These are phyloP conservation scores for Myopa tessellatipennis DNA, from an alignment of 2,888 invertebrate species.

Conservation along the genomic window DNA sequence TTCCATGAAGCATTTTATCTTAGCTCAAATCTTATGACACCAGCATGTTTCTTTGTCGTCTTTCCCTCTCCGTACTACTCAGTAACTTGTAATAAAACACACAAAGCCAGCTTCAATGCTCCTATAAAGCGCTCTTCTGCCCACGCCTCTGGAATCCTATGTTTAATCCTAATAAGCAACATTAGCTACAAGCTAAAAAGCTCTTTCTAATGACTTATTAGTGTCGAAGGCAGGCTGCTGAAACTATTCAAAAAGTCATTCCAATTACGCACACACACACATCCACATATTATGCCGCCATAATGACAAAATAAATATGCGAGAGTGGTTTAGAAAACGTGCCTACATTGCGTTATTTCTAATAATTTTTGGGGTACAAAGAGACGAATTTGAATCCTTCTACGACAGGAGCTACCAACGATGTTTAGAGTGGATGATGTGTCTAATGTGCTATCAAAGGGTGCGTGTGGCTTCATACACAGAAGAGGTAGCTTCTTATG, in stretches of 20 bases:
- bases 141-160: not conserved
- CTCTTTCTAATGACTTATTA: slow-evolving; percentile 62
- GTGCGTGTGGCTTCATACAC: slow-evolving; percentile 34
- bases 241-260: slow-evolving; percentile 67
- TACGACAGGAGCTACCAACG: not conserved
- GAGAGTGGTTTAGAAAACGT: slow-evolving; percentile 63
- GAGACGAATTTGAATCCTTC: slow-evolving; percentile 56
- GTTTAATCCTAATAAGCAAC: slow-evolving; percentile 59
- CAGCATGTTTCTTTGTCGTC: too few relatives aligned
- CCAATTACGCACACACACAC: slow-evolving; percentile 53
- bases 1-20: too few relatives aligned
- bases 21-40: too few relatives aligned
- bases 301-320: slow-evolving; percentile 69
- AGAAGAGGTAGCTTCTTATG: slow-evolving; percentile 2
- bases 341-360: slow-evolving; percentile 45
- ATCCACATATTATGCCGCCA: slow-evolving; percentile 56
- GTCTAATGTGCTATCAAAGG: slow-evolving; percentile 38
- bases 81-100: too few relatives aligned
- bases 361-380: slow-evolving; percentile 40
- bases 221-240: slow-evolving; percentile 38
- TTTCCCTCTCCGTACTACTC: too few relatives aligned
- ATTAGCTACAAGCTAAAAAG: slow-evolving; percentile 56
- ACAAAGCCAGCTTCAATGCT: too few relatives aligned
- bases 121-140: not conserved
- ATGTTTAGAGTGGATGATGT: slow-evolving; percentile 34